Evolutionary conservation across 2,888 invertebrate genomes (phyloP).

Genomic region (Drosophila heteroneura): DNA sequence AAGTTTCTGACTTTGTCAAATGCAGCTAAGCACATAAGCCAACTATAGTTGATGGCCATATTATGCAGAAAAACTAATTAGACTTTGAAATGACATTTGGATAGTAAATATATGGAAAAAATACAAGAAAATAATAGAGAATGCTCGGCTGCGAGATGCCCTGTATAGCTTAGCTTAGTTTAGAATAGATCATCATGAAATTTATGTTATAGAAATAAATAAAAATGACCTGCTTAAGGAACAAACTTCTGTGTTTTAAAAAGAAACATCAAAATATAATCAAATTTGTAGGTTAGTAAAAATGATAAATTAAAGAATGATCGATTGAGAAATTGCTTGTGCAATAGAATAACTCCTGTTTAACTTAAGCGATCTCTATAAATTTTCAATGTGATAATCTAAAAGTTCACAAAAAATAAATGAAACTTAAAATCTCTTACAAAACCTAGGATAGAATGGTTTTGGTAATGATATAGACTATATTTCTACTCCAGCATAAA

Average conservation of each 20-base stretch:
- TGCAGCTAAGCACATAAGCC: conserved; percentile 32
- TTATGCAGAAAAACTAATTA: conserved; percentile 24
- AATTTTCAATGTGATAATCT: too few species aligned
- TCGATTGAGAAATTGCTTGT: too few species aligned
- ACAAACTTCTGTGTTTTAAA: neutral
- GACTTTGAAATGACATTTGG: conserved; percentile 11
- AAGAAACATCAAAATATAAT: neutral
- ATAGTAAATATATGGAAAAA: neutral
- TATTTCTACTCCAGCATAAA: neutral
- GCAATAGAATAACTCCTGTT: too few species aligned
- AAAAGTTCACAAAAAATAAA: too few species aligned
- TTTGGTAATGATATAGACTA: neutral
- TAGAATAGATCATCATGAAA: neutral
- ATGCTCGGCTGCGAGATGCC: neutral
- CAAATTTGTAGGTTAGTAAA: neutral
- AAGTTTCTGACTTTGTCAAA: conserved; percentile 30
- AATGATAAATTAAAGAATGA: neutral
- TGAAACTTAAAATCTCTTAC: too few species aligned
- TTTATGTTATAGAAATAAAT: neutral
- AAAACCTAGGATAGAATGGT: neutral
- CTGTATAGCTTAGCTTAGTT: neutral
- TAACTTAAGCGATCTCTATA: too few species aligned
- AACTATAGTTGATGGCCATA: conserved; percentile 34
- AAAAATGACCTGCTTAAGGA: rapidly evolving
- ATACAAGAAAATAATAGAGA: neutral